These are phyloP conservation scores for Mythimna lalbum DNA, from an alignment of 2,888 invertebrate genomes.

Conservation along the genomic window DNA sequence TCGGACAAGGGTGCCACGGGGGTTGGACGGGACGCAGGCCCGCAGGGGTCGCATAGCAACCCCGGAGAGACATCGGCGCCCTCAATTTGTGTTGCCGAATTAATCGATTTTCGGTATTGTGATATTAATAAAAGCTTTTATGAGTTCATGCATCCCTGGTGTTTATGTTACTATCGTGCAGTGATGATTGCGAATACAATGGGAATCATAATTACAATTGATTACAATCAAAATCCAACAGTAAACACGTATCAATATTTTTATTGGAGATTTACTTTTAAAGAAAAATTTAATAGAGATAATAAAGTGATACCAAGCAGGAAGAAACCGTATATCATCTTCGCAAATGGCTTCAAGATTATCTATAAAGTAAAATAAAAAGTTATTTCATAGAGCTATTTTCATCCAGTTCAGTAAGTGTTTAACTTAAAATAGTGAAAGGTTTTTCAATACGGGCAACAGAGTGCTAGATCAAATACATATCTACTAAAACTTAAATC, in stretches of 20 bases:
- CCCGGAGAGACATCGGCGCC: constrained; percentile 49
- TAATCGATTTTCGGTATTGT: constrained; percentile 59
- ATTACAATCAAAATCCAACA: neutral
- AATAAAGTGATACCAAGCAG: neutral
- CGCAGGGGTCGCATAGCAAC: constrained; percentile 62
- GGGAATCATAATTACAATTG: neutral
- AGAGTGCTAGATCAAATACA: no score
- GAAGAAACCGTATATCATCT: neutral
- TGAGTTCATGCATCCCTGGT: constrained; percentile 24
- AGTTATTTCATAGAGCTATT: constrained; percentile 11
- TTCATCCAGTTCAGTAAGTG: constrained; percentile 10
- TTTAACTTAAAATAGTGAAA: constrained; percentile 15
- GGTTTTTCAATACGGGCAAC: neutral
- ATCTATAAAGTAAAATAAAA: constrained; percentile 3
- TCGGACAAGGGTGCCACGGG: constrained; percentile 40
- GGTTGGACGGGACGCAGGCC: constrained; percentile 19
- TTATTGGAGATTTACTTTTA: neutral
- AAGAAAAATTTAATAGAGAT: neutral
- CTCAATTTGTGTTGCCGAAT: constrained; percentile 54
- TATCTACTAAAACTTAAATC: neutral
- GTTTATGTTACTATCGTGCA: neutral
- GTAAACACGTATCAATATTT: no score
- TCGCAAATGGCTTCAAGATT: constrained; percentile 4
- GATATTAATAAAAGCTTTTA: constrained; percentile 51
- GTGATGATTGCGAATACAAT: constrained; percentile 1